Conservation (phyloP, 2,797 vertebrate species). For the Meriones psammophilus region DNA sequence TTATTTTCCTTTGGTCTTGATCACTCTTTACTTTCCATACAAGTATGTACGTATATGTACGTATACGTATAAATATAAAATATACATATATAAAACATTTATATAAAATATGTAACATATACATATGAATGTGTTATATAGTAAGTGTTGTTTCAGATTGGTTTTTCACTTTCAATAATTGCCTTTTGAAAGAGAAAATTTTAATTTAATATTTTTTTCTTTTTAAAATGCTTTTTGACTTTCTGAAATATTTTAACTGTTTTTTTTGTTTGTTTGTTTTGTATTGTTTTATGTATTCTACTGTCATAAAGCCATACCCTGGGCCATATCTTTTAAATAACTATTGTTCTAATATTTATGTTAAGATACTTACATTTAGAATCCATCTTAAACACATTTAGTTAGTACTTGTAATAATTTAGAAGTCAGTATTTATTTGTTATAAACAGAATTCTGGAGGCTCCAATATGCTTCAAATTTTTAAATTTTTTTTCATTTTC, state of each 20-base stretch:
- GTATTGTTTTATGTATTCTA: background rate
- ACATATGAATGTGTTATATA: background rate
- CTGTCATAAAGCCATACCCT: background rate
- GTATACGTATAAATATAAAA: too few species aligned
- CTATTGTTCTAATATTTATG: background rate
- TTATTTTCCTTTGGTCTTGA: background rate
- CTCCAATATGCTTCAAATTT: background rate
- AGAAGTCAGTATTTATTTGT: background rate
- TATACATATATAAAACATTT: too few species aligned
- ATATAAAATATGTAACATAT: background rate
- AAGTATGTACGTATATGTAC: too few species aligned
- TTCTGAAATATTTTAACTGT: background rate
- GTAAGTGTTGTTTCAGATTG: background rate
- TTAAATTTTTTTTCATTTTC: background rate
- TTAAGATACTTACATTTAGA: background rate
- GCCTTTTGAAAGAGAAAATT: background rate
- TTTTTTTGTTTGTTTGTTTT: background rate
- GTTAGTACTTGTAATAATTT: background rate
- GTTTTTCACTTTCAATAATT: background rate
- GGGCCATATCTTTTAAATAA: slow-evolving; percentile 19
- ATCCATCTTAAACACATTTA: background rate
- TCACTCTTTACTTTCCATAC: background rate
- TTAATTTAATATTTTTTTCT: background rate
- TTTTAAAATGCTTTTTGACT: background rate
- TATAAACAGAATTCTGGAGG: background rate